These are phyloP conservation scores for Gymnothorax javanicus DNA, from an alignment of 2,797 vertebrate species.

Conservation along the genomic window DNA sequence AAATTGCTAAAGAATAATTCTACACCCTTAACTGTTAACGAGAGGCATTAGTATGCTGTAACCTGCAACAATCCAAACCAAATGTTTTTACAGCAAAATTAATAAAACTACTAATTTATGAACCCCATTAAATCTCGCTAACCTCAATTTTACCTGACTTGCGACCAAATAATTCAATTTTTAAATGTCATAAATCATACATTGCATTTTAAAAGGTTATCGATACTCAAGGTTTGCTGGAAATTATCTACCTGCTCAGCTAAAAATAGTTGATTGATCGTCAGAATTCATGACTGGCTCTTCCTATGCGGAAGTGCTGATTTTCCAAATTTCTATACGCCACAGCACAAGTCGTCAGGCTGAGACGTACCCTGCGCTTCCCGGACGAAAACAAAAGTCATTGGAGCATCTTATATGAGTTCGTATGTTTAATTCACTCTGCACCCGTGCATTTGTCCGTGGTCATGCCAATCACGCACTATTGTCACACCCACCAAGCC, in stretches of 20 bases:
- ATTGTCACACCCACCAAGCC: slow-evolving; percentile 47
- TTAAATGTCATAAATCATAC: neutral
- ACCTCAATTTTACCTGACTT: neutral
- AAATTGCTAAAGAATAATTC: neutral
- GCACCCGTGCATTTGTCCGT: slow-evolving; percentile 7
- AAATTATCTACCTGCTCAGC: neutral
- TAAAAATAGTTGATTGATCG: neutral
- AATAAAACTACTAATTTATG: neutral
- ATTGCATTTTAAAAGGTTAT: neutral
- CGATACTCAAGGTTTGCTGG: neutral
- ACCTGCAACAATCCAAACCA: too few relatives aligned
- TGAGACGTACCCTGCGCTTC: slow-evolving; percentile 5
- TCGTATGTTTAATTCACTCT: neutral
- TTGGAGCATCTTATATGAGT: slow-evolving; percentile 8
- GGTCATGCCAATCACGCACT: slow-evolving; percentile 24
- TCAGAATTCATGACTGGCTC: neutral
- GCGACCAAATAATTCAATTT: neutral
- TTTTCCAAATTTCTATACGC: neutral
- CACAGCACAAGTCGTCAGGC: neutral
- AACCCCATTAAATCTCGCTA: neutral
- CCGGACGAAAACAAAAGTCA: neutral
- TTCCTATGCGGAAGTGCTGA: slow-evolving; percentile 8
- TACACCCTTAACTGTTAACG: neutral
- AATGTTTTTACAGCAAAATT: neutral
- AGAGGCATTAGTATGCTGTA: too few relatives aligned